Conservation (phyloP, 2,888 invertebrate species). For the Lycaena phlaeas region DNA sequence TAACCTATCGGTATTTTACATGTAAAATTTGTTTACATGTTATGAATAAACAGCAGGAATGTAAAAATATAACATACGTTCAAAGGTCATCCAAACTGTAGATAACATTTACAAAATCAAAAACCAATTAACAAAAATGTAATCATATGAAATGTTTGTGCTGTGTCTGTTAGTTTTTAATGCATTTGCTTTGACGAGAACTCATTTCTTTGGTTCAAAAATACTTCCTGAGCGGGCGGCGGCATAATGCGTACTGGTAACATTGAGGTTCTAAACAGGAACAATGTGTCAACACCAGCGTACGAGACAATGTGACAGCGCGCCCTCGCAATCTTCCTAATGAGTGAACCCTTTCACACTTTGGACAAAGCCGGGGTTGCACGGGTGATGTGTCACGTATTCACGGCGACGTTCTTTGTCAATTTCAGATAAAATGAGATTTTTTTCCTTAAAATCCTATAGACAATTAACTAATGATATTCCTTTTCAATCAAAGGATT, state of each 20-base stretch:
- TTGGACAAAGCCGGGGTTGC: constrained; percentile 63
- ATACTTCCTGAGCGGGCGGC: constrained; percentile 51
- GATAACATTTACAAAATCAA: no score
- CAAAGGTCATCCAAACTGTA: no score
- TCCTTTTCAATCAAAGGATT: neutral
- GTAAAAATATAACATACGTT: no score
- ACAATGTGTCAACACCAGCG: constrained; percentile 42
- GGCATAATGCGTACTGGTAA: constrained; percentile 37
- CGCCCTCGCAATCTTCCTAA: constrained; percentile 72
- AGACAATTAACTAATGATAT: constrained; percentile 4
- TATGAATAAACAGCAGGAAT: no score
- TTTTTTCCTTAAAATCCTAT: constrained; percentile 23
- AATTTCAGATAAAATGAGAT: constrained; percentile 39
- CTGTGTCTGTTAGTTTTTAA: no score
- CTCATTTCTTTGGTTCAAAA: constrained; percentile 43
- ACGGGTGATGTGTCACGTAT: constrained; percentile 63
- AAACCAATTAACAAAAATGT: no score
- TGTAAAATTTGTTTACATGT: no score
- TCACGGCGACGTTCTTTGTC: constrained; percentile 52
- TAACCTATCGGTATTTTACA: no score
- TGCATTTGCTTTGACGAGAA: constrained; percentile 50
- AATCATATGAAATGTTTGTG: no score
- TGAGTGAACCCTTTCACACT: constrained; percentile 71
- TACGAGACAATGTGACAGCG: constrained; percentile 47
- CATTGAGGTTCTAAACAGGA: constrained; percentile 39